These are phyloP conservation scores for Creontiades dilutus DNA, from an alignment of 2,888 invertebrate genomes.

Conservation along the genomic window DNA sequence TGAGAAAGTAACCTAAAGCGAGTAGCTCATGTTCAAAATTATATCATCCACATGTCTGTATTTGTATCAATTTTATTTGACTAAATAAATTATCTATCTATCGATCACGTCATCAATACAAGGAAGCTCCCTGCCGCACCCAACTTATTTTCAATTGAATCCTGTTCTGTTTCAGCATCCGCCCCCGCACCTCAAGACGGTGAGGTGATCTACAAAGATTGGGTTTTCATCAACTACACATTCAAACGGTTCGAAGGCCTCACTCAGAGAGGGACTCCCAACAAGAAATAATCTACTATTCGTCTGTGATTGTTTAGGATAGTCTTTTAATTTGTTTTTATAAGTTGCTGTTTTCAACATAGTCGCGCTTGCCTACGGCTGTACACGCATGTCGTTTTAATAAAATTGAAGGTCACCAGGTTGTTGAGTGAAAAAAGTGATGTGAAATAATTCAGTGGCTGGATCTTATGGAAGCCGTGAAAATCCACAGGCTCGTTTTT, in stretches of 20 bases:
- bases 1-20: too few species aligned
- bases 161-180: slow-evolving; percentile 78
- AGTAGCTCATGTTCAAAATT: too few species aligned
- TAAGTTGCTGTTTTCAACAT: slow-evolving; percentile 41
- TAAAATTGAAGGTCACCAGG: slow-evolving; percentile 5
- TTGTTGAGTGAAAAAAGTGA: neutral
- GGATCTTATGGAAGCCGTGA: neutral
- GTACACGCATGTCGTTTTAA: slow-evolving; percentile 12
- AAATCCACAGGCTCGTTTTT: neutral
- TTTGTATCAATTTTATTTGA: too few species aligned
- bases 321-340: slow-evolving; percentile 58
- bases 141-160: too few species aligned
- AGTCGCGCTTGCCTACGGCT: slow-evolving; percentile 53
- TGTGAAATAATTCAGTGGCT: neutral
- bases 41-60: too few species aligned
- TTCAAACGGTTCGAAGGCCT: slow-evolving; percentile 99
- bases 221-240: slow-evolving; percentile 99
- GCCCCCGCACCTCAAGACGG: slow-evolving; percentile 94
- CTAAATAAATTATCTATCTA: too few species aligned
- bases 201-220: slow-evolving; percentile 96
- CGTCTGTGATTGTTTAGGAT: slow-evolving; percentile 69
- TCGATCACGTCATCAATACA: too few species aligned
- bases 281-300: slow-evolving; percentile 83
- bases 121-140: too few species aligned
- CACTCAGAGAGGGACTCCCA: slow-evolving; percentile 92